Base-by-base conservation (phyloP, 2,113 vertebrate species). In the Lathamus discolor region DNA sequence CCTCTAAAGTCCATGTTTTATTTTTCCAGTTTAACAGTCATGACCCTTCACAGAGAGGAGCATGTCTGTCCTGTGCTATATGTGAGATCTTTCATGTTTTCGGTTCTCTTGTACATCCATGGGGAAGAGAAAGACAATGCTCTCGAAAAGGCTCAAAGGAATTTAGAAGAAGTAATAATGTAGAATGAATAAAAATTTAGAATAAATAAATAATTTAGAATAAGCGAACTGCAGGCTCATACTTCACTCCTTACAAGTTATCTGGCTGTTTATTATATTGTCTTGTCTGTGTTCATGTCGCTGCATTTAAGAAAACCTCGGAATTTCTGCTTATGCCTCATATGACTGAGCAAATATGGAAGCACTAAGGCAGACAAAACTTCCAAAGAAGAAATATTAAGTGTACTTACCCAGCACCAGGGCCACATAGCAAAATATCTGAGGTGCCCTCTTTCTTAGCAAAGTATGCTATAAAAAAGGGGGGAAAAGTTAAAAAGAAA, bases 341-440 rank as follows among this genome's bases (percentile, higher is more conserved):
- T 64, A 31, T 11, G 20, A 24, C 46, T 74, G 54, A 86, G 24
- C 2, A 11, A 84, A 80, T 17, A 57, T 1, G 37, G 66, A 66
- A 88, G 33, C 24, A 81, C 10, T 28, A 44, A 72, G 33, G 68
- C 68, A 90, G 43, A 92, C 48, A 82, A 72, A 76, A 57, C 41
- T 86, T 84, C 17, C 44, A 62, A 79, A 69, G 14, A 78, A 69
- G 41, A 79, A 84, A 78, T 70, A 66, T 48, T 31, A 64, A 90
- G 8, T 33, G 17, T 43, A 98, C 99, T 98, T 97, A 99, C 99
- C 99, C 99, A 70, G 98, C 97, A 83, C 99, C 98, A 67, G 91
- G 81, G 93, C 98, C 99, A 78, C 99, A 99, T 51, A 99, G 98
- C 95, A 99, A 98, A 96, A 97, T 96, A 69, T 99, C 99, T 62